A percentile compares a stretch with the other conserved stretches of the same genome.
These are phyloP conservation scores for Acromyrmex heyeri DNA, from an alignment of 1,140 invertebrate species.

Conservation along the genomic window DNA sequence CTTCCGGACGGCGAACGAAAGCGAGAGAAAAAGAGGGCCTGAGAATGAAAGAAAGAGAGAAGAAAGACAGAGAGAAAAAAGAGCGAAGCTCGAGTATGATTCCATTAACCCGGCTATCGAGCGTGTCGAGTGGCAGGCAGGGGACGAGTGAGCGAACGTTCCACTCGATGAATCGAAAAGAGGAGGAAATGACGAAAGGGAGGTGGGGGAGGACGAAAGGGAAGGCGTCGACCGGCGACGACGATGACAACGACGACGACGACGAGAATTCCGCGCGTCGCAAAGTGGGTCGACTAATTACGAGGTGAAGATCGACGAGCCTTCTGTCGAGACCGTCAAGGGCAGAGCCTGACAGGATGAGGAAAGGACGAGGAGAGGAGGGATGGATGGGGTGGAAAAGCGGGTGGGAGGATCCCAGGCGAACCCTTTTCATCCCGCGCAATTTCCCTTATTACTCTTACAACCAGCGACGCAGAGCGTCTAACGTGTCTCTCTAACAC, in stretches of 20 bases:
- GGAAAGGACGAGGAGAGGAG: neutral
- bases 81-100: conserved; percentile 58
- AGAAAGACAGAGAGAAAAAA: conserved; percentile 1
- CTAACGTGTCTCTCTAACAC: neutral
- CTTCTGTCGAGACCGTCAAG: conserved; percentile 62
- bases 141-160: conserved; percentile 59
- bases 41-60: neutral
- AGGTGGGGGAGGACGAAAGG: neutral
- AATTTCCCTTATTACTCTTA: conserved; percentile 8
- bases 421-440: conserved; percentile 11
- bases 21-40: conserved; percentile 25
- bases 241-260: conserved; percentile 17
- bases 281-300: conserved; percentile 72
- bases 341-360: conserved; percentile 30
- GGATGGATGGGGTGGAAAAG: neutral
- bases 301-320: conserved; percentile 68
- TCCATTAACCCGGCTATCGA: conserved; percentile 65
- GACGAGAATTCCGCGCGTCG: conserved; percentile 52
- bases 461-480: neutral
- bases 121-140: conserved; percentile 46
- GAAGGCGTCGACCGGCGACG: conserved; percentile 34
- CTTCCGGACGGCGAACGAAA: neutral
- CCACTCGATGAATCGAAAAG: conserved; percentile 63
- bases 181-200: conserved; percentile 57
- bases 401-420: neutral